Evolutionary conservation across 1,140 invertebrate species (phyloP).

Genomic region (Phortica variegata): DNA sequence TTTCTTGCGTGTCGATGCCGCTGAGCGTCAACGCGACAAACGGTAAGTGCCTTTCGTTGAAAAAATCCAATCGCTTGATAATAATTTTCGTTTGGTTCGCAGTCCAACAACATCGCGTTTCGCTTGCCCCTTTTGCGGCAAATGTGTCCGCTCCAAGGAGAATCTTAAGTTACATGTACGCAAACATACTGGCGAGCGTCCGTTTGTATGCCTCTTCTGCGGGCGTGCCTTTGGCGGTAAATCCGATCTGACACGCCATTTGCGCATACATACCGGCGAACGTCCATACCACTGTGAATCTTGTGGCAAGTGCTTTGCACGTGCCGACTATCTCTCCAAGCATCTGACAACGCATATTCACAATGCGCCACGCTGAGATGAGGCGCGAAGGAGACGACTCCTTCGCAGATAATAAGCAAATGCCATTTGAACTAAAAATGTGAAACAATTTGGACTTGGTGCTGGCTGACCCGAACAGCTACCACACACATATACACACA

Average conservation of each 20-base stretch:
- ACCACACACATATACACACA: slow-evolving; percentile 14
- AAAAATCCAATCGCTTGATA: neutral
- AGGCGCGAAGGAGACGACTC: slow-evolving; percentile 58
- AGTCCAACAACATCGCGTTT: slow-evolving; percentile 62
- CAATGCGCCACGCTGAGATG: slow-evolving; percentile 64
- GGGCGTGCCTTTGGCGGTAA: slow-evolving; percentile 83
- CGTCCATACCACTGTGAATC: slow-evolving; percentile 86
- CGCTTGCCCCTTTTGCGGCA: slow-evolving; percentile 85
- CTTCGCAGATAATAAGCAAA: slow-evolving; percentile 50
- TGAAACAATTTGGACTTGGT: neutral
- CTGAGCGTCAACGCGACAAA: slow-evolving; percentile 67
- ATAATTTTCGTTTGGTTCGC: neutral
- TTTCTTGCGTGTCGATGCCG: slow-evolving; percentile 64
- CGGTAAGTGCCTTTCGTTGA: slow-evolving; percentile 28
- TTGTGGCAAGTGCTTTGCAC: slow-evolving; percentile 86
- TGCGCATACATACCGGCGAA: slow-evolving; percentile 79
- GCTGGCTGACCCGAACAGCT: slow-evolving; percentile 9
- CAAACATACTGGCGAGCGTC: slow-evolving; percentile 84
- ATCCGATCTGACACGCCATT: slow-evolving; percentile 80
- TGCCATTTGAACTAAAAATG: neutral
- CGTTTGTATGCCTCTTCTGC: slow-evolving; percentile 85
- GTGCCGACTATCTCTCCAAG: slow-evolving; percentile 87
- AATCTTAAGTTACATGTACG: slow-evolving; percentile 85
- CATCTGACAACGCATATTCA: slow-evolving; percentile 87
- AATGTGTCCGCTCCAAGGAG: slow-evolving; percentile 84